Percentiles rank a stretch among this genome's conserved stretches.
Conservation (phyloP, 2,113 vertebrate species). For the Leucoraja erinaceus region DNA sequence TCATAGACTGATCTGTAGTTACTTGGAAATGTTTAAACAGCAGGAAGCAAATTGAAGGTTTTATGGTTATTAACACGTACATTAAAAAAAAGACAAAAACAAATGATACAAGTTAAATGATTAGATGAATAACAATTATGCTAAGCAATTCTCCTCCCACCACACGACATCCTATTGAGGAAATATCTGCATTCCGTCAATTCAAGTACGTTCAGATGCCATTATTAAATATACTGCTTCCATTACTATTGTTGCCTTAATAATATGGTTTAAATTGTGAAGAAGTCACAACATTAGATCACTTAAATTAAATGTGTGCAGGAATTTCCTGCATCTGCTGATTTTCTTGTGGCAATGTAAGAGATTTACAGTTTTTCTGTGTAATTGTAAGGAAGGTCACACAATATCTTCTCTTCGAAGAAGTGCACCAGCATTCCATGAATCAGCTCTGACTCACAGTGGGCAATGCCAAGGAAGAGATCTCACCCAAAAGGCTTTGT, state of each 20-base stretch:
- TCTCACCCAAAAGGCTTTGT: not conserved
- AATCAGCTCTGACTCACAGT: not conserved
- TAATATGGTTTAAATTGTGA: not conserved
- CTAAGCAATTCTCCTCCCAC: not conserved
- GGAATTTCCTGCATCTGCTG: not conserved
- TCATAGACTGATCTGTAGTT: not conserved
- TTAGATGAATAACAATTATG: not conserved
- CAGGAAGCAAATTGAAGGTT: not conserved
- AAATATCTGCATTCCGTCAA: not conserved
- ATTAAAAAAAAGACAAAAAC: not conserved
- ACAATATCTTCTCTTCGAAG: not conserved
- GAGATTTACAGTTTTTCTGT: not conserved
- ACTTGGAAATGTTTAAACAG: slow-evolving; percentile 19
- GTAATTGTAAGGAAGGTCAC: not conserved
- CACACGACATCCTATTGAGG: not conserved
- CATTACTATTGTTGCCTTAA: not conserved
- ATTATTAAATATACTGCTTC: not conserved
- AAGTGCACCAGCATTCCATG: not conserved
- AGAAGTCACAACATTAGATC: not conserved
- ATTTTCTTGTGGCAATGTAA: not conserved
- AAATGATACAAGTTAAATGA: not conserved
- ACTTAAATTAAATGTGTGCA: not conserved
- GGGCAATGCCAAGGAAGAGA: not conserved
- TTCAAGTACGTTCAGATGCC: not conserved
- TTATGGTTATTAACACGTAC: not conserved